These are phyloP conservation scores for Microcaecilia unicolor DNA, from an alignment of 2,797 vertebrate genomes.

Conservation along the genomic window DNA sequence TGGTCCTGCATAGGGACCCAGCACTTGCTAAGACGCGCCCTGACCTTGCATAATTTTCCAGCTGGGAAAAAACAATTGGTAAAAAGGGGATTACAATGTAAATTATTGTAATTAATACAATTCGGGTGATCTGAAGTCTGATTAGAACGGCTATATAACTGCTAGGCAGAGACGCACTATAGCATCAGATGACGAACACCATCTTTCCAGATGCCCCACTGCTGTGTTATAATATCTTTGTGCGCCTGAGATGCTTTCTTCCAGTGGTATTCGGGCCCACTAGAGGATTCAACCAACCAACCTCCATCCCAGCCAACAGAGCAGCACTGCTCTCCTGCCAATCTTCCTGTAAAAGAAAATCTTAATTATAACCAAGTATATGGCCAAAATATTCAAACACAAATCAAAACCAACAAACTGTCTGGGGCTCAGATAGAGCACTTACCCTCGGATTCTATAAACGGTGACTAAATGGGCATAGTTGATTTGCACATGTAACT, in stretches of 20 bases:
- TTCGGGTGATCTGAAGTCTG: background rate
- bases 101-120: background rate
- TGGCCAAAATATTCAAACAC: background rate
- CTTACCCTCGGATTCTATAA: too few relatives aligned
- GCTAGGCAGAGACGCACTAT: background rate
- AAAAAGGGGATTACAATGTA: too few relatives aligned
- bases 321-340: slow-evolving; percentile 50
- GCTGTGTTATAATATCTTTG: slow-evolving; percentile 69
- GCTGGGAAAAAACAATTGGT: too few relatives aligned
- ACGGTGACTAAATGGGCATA: too few relatives aligned
- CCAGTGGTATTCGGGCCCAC: slow-evolving; percentile 67
- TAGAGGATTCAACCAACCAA: slow-evolving; percentile 72
- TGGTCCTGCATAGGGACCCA: too few relatives aligned
- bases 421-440: too few relatives aligned
- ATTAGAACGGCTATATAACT: background rate
- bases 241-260: slow-evolving; percentile 69
- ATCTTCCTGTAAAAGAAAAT: slow-evolving; percentile 62
- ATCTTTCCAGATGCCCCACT: slow-evolving; percentile 77
- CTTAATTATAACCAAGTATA: background rate
- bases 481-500: too few relatives aligned
- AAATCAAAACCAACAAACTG: too few relatives aligned
- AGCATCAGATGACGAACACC: slow-evolving; percentile 57
- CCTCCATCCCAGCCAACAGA: slow-evolving; percentile 67
- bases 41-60: too few relatives aligned
- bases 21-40: too few relatives aligned